Percentiles rank a stretch among this genome's conserved stretches.
These are phyloP conservation scores for Sciurus niger DNA, from an alignment of 2,113 vertebrate genomes.

Conservation along the genomic window DNA sequence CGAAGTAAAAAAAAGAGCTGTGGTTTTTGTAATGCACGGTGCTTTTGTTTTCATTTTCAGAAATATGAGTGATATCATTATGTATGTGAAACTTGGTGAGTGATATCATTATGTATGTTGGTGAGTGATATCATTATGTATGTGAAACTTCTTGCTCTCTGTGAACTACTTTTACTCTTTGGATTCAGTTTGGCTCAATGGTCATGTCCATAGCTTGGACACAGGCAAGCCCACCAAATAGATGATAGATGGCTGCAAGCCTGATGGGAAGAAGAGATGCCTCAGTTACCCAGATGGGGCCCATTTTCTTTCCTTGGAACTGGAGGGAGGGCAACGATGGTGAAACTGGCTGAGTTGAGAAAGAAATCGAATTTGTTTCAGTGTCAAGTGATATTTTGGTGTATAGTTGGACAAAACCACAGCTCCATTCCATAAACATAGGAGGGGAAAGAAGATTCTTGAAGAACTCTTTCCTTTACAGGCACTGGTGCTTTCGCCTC, in stretches of 20 bases:
- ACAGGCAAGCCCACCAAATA: neutral
- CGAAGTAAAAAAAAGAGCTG: neutral
- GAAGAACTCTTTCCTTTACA: neutral
- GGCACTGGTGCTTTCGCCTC: neutral
- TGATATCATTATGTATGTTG: neutral
- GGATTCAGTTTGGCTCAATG: neutral
- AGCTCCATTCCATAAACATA: neutral
- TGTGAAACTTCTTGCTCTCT: neutral
- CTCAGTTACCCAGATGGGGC: neutral
- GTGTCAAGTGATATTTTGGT: neutral
- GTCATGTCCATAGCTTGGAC: too few relatives aligned
- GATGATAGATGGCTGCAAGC: neutral
- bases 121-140: neutral
- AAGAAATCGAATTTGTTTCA: neutral
- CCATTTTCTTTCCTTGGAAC: neutral
- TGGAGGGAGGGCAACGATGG: neutral
- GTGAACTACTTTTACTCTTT: neutral
- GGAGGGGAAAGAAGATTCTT: neutral
- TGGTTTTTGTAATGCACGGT: neutral
- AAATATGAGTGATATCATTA: neutral
- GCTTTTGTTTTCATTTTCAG: conserved; percentile 10
- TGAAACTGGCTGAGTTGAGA: conserved; percentile 26
- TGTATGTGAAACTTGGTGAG: neutral
- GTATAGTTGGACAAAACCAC: neutral
- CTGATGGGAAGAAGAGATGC: neutral